These are phyloP conservation scores for Drosophila equinoxialis DNA, from an alignment of 1,140 invertebrate species.

Conservation along the genomic window DNA sequence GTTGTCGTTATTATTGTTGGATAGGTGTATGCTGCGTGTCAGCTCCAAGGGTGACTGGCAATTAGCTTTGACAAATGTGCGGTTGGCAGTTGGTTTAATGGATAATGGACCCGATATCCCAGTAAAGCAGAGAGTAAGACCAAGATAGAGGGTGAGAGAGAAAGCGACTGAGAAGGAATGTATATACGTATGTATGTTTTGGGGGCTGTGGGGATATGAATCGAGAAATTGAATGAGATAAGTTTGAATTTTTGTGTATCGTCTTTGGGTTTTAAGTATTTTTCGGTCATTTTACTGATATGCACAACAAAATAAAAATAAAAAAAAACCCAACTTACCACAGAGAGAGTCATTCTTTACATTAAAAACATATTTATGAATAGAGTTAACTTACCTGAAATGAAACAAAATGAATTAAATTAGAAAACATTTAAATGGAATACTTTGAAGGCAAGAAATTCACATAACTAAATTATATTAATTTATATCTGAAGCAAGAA, in stretches of 20 bases:
- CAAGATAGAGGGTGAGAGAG: neutral
- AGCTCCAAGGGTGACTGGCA: slow-evolving; percentile 66
- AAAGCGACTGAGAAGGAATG: neutral
- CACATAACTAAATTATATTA: no score
- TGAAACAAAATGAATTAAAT: slow-evolving; percentile 15
- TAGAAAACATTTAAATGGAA: neutral
- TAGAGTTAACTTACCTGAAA: slow-evolving; percentile 52
- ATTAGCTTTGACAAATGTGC: slow-evolving; percentile 74
- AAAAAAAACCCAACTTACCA: neutral
- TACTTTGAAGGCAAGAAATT: no score
- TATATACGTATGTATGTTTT: neutral
- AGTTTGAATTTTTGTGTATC: neutral
- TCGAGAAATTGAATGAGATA: neutral
- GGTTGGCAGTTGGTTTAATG: slow-evolving; percentile 71
- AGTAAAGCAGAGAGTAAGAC: neutral
- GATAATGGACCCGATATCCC: slow-evolving; percentile 59
- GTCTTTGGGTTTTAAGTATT: neutral
- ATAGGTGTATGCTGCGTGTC: slow-evolving; percentile 54
- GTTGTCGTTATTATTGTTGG: slow-evolving; percentile 9
- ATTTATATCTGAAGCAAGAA: no score
- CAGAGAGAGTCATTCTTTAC: no score
- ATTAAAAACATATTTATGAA: neutral
- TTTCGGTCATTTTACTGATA: neutral
- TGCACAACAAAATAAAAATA: no score
- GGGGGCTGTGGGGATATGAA: slow-evolving; percentile 4